A percentile compares a stretch with the other conserved stretches of the same genome.
phyloP scores from a whole-genome alignment of 2,888 invertebrate species.

The Dorcus parallelipipedus region DNA sequence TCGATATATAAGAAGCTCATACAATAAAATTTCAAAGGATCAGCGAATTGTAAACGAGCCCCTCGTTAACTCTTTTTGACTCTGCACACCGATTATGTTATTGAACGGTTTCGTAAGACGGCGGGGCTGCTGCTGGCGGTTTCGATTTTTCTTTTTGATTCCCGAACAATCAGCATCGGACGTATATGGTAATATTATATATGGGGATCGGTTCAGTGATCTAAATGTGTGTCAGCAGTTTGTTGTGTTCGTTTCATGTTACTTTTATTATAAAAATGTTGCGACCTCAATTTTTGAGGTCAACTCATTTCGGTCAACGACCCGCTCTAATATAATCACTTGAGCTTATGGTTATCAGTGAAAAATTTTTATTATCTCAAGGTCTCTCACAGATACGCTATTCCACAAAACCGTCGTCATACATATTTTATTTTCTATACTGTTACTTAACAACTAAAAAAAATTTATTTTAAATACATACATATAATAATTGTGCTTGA shows the following conservation, averaged over 20 bases:
- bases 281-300: conserved; percentile 71
- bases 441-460: too few species aligned
- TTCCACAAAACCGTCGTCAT: too few species aligned
- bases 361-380: conserved; percentile 18
- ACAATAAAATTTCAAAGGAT: too few species aligned
- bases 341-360: neutral
- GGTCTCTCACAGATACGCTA: conserved; percentile 12
- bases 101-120: too few species aligned
- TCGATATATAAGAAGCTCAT: too few species aligned
- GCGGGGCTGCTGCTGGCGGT: neutral
- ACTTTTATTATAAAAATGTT: conserved; percentile 47
- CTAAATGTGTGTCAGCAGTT: conserved; percentile 47
- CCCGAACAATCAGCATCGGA: neutral
- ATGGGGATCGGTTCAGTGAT: conserved; percentile 41
- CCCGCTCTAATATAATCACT: conserved; percentile 17
- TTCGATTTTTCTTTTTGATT: neutral
- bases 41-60: too few species aligned
- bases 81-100: too few species aligned
- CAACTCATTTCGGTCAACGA: conserved; percentile 53
- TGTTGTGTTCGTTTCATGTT: conserved; percentile 51
- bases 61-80: too few species aligned
- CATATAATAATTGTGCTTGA: too few species aligned
- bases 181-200: conserved; percentile 1
- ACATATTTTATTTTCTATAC: too few species aligned
- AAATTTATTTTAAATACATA: too few species aligned